Base-by-base conservation (phyloP, 2,888 invertebrate species). In the Caradrina clavipalpis region DNA sequence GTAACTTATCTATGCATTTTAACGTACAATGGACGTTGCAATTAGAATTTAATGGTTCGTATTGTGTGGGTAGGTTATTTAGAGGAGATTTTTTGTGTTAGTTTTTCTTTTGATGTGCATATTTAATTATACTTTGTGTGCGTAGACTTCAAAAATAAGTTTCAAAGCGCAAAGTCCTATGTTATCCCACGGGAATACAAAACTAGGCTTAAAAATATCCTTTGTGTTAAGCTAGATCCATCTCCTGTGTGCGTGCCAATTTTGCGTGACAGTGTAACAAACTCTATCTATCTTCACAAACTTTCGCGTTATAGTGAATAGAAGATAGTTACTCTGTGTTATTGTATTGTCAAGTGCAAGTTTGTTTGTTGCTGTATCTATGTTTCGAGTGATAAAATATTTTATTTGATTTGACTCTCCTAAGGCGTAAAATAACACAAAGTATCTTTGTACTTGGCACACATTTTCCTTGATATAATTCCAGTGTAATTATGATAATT, bases 1-100 rank as follows among this genome's bases (percentile, higher is more conserved):
- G 83, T 89, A 87, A 90, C 75, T 88, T 87, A 88, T 85, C 79
- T 81, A 87, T 85, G 85, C 86, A 80, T 89, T 87, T 89, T 81
- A 87, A 76, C 64, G 74, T 79, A 88, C 85, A 89, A 88, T 87
- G 59, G 68, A 70, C 63, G 65, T 70, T 77, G 76, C 80, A 81
- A 83, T 84, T 84, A 76, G 59, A 76, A 76, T 77, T 76, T 73
- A 84, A 81, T 79, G 50, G 69, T 8, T 56, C 35, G 56, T 63
- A 74, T 78, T 76, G 75, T 80, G 68, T 68, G 35, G 54, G 59
- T 51, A 61, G 69, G 72, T 77, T 82, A 75, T 73, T 79, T 75
- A 65, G 51, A 68, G 56, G 50, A 59, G 63, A 65, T 65, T 78
- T 71, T 81, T 83, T 83, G 59, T 74, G 21, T 45, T 45, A 53